phyloP scores from a whole-genome alignment of 2,888 invertebrate genomes.

The Megaustenia siamemsis region DNA sequence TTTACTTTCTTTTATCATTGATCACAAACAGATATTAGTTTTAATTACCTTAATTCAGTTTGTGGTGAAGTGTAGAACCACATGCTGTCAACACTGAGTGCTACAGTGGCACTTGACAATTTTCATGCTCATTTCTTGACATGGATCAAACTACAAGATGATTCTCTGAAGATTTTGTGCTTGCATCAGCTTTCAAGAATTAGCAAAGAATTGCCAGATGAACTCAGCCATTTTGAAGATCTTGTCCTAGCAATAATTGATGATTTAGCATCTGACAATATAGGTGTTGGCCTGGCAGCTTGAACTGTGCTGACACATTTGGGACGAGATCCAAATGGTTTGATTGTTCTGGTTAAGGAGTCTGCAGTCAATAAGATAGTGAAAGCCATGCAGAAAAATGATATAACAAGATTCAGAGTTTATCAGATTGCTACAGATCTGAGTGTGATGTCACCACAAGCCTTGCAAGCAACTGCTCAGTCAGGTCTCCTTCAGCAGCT shows the following conservation, averaged over 20 bases:
- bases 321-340: constrained; percentile 79
- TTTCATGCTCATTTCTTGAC: constrained; percentile 79
- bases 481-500: constrained; percentile 86
- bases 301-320: constrained; percentile 83
- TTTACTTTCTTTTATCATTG: no score
- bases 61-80: constrained; percentile 85
- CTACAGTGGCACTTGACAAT: constrained; percentile 84
- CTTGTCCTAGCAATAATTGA: constrained; percentile 83
- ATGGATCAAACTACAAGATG: constrained; percentile 84
- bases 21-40: no score
- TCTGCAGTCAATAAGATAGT: constrained; percentile 80
- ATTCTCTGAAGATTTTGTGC: constrained; percentile 84
- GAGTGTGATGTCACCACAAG: constrained; percentile 81
- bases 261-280: constrained; percentile 84
- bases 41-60: no score
- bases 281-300: constrained; percentile 84
- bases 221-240: constrained; percentile 40
- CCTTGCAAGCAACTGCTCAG: constrained; percentile 84
- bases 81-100: constrained; percentile 84
- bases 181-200: constrained; percentile 80
- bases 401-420: constrained; percentile 85
- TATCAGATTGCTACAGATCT: constrained; percentile 86
- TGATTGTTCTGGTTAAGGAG: constrained; percentile 82
- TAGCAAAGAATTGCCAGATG: constrained; percentile 79
- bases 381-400: constrained; percentile 83